Percentiles rank a stretch among this genome's conserved stretches.
phyloP scores from a whole-genome alignment of 2,797 vertebrate genomes.

The Loriculus beryllinus region DNA sequence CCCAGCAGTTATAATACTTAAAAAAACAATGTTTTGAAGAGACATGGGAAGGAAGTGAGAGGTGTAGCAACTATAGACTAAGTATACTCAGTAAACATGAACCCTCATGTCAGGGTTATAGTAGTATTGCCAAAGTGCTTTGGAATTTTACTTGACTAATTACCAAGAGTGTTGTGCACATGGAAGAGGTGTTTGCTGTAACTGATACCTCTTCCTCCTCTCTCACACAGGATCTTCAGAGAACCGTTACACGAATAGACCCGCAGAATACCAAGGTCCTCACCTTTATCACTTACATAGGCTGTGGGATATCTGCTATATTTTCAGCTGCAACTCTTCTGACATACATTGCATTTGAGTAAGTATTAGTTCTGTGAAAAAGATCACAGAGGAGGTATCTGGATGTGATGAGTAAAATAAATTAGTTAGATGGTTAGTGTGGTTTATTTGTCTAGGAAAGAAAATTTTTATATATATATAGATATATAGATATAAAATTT shows the following conservation, averaged over 20 bases:
- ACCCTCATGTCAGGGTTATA: neutral
- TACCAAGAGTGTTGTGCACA: neutral
- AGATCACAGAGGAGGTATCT: neutral
- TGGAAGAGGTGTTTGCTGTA: neutral
- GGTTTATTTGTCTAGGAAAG: neutral
- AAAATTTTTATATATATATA: neutral
- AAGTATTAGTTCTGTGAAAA: constrained; percentile 70
- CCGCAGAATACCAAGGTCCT: constrained; percentile 81
- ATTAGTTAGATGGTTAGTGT: neutral
- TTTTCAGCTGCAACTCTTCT: constrained; percentile 93
- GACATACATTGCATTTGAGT: constrained; percentile 98
- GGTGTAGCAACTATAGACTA: neutral
- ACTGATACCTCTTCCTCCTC: neutral
- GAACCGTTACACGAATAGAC: constrained; percentile 75
- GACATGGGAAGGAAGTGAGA: constrained; percentile 53
- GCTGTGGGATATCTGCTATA: constrained; percentile 93
- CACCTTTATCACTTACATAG: constrained; percentile 92
- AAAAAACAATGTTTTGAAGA: constrained; percentile 13
- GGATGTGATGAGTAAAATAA: neutral
- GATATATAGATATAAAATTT: no score
- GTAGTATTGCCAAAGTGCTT: neutral
- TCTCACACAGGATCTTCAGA: constrained; percentile 84
- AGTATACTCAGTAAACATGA: neutral
- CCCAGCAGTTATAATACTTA: neutral
- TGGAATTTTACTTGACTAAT: neutral